Evolutionary conservation across 2,113 vertebrate genomes (phyloP).

Genomic region (Thinocorus orbignyianus): DNA sequence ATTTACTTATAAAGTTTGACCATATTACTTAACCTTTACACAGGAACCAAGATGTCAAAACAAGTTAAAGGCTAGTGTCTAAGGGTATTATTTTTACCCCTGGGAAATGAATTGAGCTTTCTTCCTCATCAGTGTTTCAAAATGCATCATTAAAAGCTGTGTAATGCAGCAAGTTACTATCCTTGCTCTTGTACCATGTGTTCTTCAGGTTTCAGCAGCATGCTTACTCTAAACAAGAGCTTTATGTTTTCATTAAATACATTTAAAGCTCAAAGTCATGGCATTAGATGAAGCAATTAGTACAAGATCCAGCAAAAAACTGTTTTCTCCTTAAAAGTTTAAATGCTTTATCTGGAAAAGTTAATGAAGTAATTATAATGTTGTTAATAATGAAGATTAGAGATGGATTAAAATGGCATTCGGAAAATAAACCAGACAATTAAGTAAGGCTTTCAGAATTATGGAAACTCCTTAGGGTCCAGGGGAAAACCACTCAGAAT

Average conservation of each 20-base stretch:
- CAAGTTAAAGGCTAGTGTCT: slow-evolving; percentile 9
- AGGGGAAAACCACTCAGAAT: not conserved
- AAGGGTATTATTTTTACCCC: slow-evolving; percentile 27
- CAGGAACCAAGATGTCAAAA: slow-evolving; percentile 50
- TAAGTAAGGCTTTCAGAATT: not conserved
- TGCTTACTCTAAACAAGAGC: slow-evolving; percentile 49
- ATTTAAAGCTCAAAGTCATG: not conserved
- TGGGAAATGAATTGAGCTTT: slow-evolving; percentile 36
- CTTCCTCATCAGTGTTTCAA: not conserved
- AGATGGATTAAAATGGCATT: slow-evolving; percentile 29
- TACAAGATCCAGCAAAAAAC: not conserved
- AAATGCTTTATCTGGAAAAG: slow-evolving; percentile 27
- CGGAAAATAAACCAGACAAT: slow-evolving; percentile 29
- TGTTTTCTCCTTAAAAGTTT: not conserved
- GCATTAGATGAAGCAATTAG: slow-evolving; percentile 11
- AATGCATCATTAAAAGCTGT: slow-evolving; percentile 14
- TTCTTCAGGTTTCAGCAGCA: slow-evolving; percentile 52
- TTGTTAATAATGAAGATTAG: slow-evolving; percentile 46
- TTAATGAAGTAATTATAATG: slow-evolving; percentile 42
- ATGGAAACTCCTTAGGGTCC: not conserved
- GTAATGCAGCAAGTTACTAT: slow-evolving; percentile 1
- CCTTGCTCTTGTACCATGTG: not conserved
- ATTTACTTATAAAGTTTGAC: slow-evolving; percentile 56
- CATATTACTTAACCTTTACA: slow-evolving; percentile 49
- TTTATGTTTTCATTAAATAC: slow-evolving; percentile 45